Evolutionary conservation across 2,888 invertebrate species (phyloP).

Genomic region (Epinotia brunnichana): DNA sequence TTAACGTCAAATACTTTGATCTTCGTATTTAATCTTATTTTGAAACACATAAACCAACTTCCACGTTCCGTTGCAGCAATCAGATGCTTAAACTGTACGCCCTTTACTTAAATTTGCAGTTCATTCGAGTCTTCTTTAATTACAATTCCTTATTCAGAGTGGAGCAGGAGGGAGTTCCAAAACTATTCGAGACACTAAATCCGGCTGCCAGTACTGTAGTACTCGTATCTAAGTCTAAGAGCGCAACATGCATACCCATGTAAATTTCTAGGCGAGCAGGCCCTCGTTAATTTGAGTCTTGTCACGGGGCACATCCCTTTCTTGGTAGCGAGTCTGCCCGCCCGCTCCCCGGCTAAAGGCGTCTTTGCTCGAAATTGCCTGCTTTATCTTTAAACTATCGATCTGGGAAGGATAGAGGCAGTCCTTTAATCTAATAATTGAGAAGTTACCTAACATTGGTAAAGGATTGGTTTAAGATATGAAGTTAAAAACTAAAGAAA

Average conservation of each 20-base stretch:
- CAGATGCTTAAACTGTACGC: slow-evolving; percentile 4
- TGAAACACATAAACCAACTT: background rate
- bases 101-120: slow-evolving; percentile 58
- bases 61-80: background rate
- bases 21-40: background rate
- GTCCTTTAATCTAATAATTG: background rate
- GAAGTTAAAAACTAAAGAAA: too few species aligned
- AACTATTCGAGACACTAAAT: slow-evolving; percentile 79
- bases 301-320: slow-evolving; percentile 79
- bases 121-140: slow-evolving; percentile 72
- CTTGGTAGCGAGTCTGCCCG: slow-evolving; percentile 65
- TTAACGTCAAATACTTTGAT: too few species aligned
- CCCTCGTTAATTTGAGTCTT: slow-evolving; percentile 77
- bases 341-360: slow-evolving; percentile 59
- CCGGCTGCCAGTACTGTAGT: slow-evolving; percentile 66
- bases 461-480: too few species aligned
- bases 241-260: slow-evolving; percentile 80
- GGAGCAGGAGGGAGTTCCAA: slow-evolving; percentile 58
- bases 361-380: slow-evolving; percentile 63
- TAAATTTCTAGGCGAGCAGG: slow-evolving; percentile 72
- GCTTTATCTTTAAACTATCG: slow-evolving; percentile 66
- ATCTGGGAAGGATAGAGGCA: slow-evolving; percentile 49
- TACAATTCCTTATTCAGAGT: slow-evolving; percentile 65
- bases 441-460: background rate
- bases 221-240: slow-evolving; percentile 63